phyloP scores from a whole-genome alignment of 2,113 vertebrate genomes.

The Cheilinus undulatus region DNA sequence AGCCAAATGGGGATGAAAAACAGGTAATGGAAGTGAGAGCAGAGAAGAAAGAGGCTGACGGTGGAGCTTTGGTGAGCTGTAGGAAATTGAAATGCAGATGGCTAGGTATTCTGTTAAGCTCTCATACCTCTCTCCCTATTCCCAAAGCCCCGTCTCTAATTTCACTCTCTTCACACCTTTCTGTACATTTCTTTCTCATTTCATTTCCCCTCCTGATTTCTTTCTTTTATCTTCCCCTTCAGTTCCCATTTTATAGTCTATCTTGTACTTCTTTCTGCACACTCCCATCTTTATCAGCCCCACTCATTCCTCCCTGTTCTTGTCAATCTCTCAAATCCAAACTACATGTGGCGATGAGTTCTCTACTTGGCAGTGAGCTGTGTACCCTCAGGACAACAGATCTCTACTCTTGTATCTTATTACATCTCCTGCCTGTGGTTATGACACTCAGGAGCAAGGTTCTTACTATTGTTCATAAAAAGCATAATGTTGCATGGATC shows the following conservation, averaged over 20 bases:
- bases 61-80: conserved; percentile 16
- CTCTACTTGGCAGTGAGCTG: conserved; percentile 45
- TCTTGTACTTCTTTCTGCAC: conserved; percentile 28
- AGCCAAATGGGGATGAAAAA: conserved; percentile 22
- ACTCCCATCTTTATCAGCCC: conserved; percentile 47
- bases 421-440: conserved; percentile 24
- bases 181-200: conserved; percentile 35
- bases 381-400: conserved; percentile 42
- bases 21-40: conserved; percentile 10
- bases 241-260: conserved; percentile 35
- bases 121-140: conserved; percentile 23
- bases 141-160: conserved; percentile 39
- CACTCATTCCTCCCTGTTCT: conserved; percentile 25
- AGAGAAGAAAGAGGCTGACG: conserved; percentile 16
- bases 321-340: conserved; percentile 50
- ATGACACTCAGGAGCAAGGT: conserved; percentile 19
- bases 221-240: conserved; percentile 52
- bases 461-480: not conserved
- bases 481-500: not conserved
- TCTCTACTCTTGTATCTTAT: conserved; percentile 39
- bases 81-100: conserved; percentile 58
- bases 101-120: conserved; percentile 34
- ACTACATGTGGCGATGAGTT: conserved; percentile 56
- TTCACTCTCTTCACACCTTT: conserved; percentile 26
- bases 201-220: not conserved